These are phyloP conservation scores for Nycticryphes semicollaris DNA, from an alignment of 2,113 vertebrate species.

Conservation along the genomic window DNA sequence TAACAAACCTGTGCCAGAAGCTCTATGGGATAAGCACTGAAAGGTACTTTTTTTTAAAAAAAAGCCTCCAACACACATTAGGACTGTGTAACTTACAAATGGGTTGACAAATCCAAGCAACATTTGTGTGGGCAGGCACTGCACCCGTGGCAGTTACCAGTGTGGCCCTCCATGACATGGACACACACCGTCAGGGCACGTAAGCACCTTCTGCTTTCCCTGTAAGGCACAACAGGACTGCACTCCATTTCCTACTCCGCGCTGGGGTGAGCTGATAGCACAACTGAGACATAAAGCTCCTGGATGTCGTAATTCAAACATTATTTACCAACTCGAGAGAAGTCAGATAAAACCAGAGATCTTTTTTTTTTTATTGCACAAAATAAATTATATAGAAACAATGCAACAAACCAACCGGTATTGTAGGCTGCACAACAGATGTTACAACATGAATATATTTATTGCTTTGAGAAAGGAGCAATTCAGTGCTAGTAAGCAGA, in stretches of 20 bases:
- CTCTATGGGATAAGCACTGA: background rate
- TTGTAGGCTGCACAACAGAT: constrained; percentile 66
- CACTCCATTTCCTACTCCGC: background rate
- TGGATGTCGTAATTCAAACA: constrained; percentile 10
- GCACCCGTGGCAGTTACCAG: background rate
- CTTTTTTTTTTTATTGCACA: constrained; percentile 67
- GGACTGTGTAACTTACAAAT: no score
- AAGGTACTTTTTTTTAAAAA: background rate
- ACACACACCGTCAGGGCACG: background rate
- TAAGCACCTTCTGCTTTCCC: background rate
- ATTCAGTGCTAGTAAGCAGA: constrained; percentile 72
- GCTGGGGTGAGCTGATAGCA: background rate
- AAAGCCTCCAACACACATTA: background rate
- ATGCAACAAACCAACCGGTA: constrained; percentile 64
- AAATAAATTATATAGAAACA: constrained; percentile 77
- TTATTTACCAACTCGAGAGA: constrained; percentile 24
- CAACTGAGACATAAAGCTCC: background rate
- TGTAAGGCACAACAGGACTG: background rate
- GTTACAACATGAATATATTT: constrained; percentile 73
- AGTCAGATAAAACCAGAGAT: constrained; percentile 63
- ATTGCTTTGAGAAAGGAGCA: constrained; percentile 75
- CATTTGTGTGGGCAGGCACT: background rate
- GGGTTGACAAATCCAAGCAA: background rate
- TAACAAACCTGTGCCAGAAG: background rate
- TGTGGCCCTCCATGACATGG: background rate